These are phyloP conservation scores for Watsonalla binaria DNA, from an alignment of 2,888 invertebrate genomes.

Conservation along the genomic window DNA sequence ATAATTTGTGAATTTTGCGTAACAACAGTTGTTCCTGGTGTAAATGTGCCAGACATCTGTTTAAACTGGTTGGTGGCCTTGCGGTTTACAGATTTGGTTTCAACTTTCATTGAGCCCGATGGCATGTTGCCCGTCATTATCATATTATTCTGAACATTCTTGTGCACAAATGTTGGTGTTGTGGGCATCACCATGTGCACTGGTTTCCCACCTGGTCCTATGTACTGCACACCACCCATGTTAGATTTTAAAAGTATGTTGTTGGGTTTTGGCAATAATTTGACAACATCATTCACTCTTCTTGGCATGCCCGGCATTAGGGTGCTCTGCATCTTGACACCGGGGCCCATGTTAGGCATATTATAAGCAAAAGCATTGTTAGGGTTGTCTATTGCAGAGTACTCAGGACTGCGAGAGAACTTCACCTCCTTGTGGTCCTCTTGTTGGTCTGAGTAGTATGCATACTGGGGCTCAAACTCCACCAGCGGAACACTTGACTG, in stretches of 20 bases:
- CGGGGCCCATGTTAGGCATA: slow-evolving; percentile 37
- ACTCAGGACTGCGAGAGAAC: slow-evolving; percentile 67
- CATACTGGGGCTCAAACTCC: slow-evolving; percentile 56
- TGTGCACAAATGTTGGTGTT: slow-evolving; percentile 63
- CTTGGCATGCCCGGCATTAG: slow-evolving; percentile 36
- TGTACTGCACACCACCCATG: slow-evolving; percentile 56
- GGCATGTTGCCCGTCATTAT: slow-evolving; percentile 57
- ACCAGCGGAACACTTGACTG: slow-evolving; percentile 29
- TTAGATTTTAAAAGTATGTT: slow-evolving; percentile 64
- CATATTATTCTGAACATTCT: slow-evolving; percentile 66
- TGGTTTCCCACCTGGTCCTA: slow-evolving; percentile 52
- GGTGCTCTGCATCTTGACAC: slow-evolving; percentile 39
- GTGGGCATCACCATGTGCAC: slow-evolving; percentile 59
- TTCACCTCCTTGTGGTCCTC: slow-evolving; percentile 63
- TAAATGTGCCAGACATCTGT: slow-evolving; percentile 49
- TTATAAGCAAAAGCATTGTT: slow-evolving; percentile 48
- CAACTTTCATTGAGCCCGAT: slow-evolving; percentile 41
- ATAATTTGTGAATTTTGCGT: slow-evolving; percentile 72
- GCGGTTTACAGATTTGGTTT: slow-evolving; percentile 42
- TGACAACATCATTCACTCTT: slow-evolving; percentile 49
- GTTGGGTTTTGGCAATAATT: slow-evolving; percentile 58
- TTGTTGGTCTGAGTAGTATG: slow-evolving; percentile 54
- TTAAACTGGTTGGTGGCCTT: slow-evolving; percentile 52
- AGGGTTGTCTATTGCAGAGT: slow-evolving; percentile 46
- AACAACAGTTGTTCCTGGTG: slow-evolving; percentile 64